Conservation (phyloP, 1,140 invertebrate genomes). For the Drosophila pandora region DNA sequence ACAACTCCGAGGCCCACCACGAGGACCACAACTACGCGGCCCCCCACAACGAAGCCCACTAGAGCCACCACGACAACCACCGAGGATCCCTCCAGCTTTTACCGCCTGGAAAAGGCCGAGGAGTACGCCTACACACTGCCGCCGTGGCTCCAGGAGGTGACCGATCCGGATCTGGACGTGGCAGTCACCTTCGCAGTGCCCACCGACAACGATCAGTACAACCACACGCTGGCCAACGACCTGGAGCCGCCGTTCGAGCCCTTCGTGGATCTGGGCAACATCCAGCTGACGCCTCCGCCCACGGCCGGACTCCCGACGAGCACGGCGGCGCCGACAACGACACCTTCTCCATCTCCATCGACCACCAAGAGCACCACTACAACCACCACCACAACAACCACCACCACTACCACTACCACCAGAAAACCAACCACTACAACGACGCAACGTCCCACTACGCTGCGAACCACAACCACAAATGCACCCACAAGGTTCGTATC, state of each 20-base stretch:
- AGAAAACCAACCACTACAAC: slow-evolving; percentile 44
- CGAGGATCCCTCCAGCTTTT: slow-evolving; percentile 56
- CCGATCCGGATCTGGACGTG: slow-evolving; percentile 78
- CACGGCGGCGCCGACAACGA: slow-evolving; percentile 2
- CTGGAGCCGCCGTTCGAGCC: slow-evolving; percentile 74
- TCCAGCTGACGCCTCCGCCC: slow-evolving; percentile 64
- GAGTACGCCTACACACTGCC: slow-evolving; percentile 75
- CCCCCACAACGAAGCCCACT: slow-evolving; percentile 18
- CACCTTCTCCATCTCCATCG: background rate
- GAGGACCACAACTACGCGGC: slow-evolving; percentile 23
- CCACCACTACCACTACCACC: slow-evolving; percentile 25
- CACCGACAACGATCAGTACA: slow-evolving; percentile 74
- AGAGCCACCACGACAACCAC: slow-evolving; percentile 50
- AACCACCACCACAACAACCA: slow-evolving; percentile 23
- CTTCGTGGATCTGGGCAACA: slow-evolving; percentile 67
- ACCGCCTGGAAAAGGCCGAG: slow-evolving; percentile 50
- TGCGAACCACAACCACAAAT: slow-evolving; percentile 47
- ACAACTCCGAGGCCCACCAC: slow-evolving; percentile 17
- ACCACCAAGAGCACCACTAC: slow-evolving; percentile 26
- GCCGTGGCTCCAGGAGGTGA: slow-evolving; percentile 73
- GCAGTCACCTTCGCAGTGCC: slow-evolving; percentile 77
- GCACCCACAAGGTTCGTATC: slow-evolving; percentile 51
- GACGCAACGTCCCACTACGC: slow-evolving; percentile 46
- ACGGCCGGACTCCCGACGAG: slow-evolving; percentile 1
- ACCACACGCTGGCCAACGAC: slow-evolving; percentile 64